phyloP scores from a whole-genome alignment of 2,113 vertebrate genomes.

The Eurystomus gularis region DNA sequence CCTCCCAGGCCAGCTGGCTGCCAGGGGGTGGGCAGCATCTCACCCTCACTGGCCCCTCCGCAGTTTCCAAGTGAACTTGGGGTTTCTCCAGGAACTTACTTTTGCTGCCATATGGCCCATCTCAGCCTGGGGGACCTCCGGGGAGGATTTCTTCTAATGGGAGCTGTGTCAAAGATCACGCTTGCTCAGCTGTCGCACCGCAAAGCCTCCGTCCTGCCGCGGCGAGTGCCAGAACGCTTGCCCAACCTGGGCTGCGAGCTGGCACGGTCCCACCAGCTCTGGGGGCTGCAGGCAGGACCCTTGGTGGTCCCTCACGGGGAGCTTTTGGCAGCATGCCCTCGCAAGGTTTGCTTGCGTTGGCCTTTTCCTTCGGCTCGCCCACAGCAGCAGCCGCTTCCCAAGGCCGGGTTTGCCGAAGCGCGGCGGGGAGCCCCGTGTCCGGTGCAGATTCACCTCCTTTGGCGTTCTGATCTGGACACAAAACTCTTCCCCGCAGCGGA shows the following conservation, averaged over 20 bases:
- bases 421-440: neutral
- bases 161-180: conserved; percentile 31
- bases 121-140: neutral
- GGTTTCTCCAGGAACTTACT: neutral
- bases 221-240: neutral
- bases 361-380: neutral
- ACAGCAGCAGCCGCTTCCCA: neutral
- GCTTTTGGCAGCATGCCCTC: neutral
- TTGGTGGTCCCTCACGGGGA: neutral
- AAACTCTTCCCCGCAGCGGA: neutral
- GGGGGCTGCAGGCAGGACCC: neutral
- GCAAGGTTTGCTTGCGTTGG: neutral
- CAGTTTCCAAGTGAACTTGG: neutral
- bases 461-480: accelerated
- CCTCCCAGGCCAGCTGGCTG: neutral
- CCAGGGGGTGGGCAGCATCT: neutral
- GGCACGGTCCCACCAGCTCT: neutral
- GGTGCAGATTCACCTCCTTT: no score
- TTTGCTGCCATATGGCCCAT: conserved; percentile 3
- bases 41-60: accelerated
- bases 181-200: conserved; percentile 54
- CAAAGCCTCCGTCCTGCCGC: neutral
- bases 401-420: accelerated
- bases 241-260: neutral
- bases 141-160: neutral